Conservation (phyloP, 2,888 invertebrate genomes). For the Mechanitis mazaeus region DNA sequence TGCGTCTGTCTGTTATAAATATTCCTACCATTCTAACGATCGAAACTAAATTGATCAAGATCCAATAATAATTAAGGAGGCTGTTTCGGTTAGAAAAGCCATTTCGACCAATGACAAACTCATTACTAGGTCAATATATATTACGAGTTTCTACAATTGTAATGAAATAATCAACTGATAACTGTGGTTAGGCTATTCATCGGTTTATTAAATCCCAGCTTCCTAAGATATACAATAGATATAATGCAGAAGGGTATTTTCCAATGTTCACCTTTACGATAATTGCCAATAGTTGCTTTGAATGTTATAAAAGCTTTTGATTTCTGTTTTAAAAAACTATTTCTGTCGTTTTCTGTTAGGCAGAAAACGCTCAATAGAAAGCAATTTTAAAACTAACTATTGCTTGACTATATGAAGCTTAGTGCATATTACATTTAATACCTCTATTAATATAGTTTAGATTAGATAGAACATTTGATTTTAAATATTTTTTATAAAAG, state of each 20-base stretch:
- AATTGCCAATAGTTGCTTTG: slow-evolving; percentile 42
- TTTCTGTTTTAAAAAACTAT: slow-evolving; percentile 34
- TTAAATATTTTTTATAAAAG: too few relatives aligned
- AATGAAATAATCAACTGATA: slow-evolving; percentile 16
- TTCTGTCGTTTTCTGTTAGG: slow-evolving; percentile 27
- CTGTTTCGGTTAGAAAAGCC: slow-evolving; percentile 17
- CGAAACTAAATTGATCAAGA: slow-evolving; percentile 7
- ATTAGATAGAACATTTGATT: too few relatives aligned
- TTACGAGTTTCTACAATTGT: slow-evolving; percentile 21
- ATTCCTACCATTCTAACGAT: not conserved
- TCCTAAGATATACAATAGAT: slow-evolving; percentile 33
- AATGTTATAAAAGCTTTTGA: slow-evolving; percentile 30
- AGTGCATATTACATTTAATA: too few relatives aligned
- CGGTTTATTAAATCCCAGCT: slow-evolving; percentile 25
- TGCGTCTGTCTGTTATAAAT: not conserved
- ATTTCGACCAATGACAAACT: slow-evolving; percentile 17
- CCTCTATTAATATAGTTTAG: too few relatives aligned
- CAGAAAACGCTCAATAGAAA: slow-evolving; percentile 11
- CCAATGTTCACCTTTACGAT: slow-evolving; percentile 51
- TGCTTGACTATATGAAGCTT: too few relatives aligned
- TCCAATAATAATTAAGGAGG: slow-evolving; percentile 12
- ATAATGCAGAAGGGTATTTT: slow-evolving; percentile 41
- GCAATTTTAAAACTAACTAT: too few relatives aligned
- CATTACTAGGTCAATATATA: slow-evolving; percentile 20
- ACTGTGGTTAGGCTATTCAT: slow-evolving; percentile 26